Evolutionary conservation across 2,888 invertebrate genomes (phyloP), one percentile per base, ranked within the genome.

Genomic region (Tenthredo scrophulariae): DNA sequence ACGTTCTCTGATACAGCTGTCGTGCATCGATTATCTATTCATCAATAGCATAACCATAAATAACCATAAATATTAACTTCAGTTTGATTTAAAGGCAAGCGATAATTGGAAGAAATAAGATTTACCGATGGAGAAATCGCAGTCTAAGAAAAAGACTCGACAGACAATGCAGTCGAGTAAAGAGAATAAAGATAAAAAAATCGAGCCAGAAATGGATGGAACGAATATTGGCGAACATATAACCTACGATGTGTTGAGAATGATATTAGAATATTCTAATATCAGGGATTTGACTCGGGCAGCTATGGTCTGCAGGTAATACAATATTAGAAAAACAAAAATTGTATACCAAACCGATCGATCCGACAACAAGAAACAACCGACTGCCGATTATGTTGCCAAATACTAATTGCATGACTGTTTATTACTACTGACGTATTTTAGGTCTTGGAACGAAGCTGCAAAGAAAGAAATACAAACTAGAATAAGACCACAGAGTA

Each of bases 161-260:
- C 50, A 58, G 40, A 62, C 40, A 13, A 80, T 62, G 22, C 80
- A 40, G 18, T 80, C 80, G 22, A 80, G 58, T 62, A 33, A 33
- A 80, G 58, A 80, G 2, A 62, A 37, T 62, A 46, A 67, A 46
- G 29, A 40, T 62, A 29, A 83, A 4, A 22, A 83, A 67, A 33
- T 33, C 9, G 70, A 67, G 6, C n/a, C 33, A 13, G 83, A 46
- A 46, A 67, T 67, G 26, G 83, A 83, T 0, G 70, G 65, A 67
- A 29, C 46, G 67, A 83, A 70, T 83, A 62, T 65, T 33, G 67
- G 67, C 0, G 67, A 83, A n/a, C 70, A 46, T 29, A 79, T 93
- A 86, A 90, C 90, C 72, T 93, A 92, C 46, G 93, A 93, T 58
- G 90, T 92, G 67, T 86, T 92, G 46, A 88, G 91, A 80, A 89